Percentiles rank a stretch among this genome's conserved stretches.
Evolutionary conservation across 2,113 vertebrate genomes (phyloP).

Genomic region (Protobothrops flavoviridis): DNA sequence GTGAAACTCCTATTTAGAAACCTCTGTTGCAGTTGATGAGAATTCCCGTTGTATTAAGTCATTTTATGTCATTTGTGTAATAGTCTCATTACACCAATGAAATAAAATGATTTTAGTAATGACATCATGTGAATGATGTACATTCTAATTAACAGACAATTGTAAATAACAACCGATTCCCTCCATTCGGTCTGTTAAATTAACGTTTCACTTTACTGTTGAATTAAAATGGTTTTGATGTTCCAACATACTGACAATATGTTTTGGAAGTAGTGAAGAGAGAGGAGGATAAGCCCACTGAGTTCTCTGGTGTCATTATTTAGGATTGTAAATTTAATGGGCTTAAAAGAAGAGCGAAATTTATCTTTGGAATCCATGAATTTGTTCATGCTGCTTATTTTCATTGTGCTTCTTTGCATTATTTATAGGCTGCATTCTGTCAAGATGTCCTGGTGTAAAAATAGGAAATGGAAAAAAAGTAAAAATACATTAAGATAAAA

Average conservation of each 20-base stretch:
- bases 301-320: not conserved
- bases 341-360: not conserved
- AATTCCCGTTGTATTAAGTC: not conserved
- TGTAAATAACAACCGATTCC: not conserved
- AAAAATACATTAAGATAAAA: not conserved
- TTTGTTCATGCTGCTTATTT: not conserved
- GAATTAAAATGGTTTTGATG: not conserved
- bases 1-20: not conserved
- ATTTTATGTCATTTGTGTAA: not conserved
- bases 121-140: not conserved
- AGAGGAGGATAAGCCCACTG: not conserved
- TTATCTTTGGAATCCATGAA: slow-evolving; percentile 7
- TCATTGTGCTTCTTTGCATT: not conserved
- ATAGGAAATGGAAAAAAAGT: not conserved
- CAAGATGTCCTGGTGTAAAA: not conserved
- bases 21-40: not conserved
- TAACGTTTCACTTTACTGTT: not conserved
- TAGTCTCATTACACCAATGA: not conserved
- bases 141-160: not conserved
- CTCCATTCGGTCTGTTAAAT: not conserved
- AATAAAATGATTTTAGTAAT: not conserved
- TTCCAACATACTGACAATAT: not conserved
- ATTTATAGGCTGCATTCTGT: not conserved
- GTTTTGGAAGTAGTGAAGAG: not conserved
- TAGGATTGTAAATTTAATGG: not conserved